Percentiles rank a stretch among this genome's conserved stretches.
Conservation (phyloP, 53 echinoderm and acorn worm species). For the Astropecten irregularis region DNA sequence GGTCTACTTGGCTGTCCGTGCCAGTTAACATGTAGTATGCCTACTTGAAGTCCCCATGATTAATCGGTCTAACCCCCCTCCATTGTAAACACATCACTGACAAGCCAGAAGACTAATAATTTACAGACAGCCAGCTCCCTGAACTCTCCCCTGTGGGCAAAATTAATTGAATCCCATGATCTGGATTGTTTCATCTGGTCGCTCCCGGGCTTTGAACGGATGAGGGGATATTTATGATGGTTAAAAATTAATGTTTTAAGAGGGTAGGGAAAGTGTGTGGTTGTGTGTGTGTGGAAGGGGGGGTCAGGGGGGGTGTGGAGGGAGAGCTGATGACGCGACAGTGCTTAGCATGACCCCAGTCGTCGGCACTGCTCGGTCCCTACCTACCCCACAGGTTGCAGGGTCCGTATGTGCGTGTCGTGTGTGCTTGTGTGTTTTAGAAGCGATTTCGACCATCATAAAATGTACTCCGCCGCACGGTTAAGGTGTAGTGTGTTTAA, state of each 20-base stretch:
- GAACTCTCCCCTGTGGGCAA: slow-evolving; percentile 19
- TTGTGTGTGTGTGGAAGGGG: no score
- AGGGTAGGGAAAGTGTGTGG: not conserved
- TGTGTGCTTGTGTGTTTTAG: no score
- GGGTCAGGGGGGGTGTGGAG: not conserved
- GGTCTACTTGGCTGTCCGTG: no score
- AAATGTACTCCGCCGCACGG: no score
- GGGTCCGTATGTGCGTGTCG: no score
- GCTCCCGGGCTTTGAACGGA: slow-evolving; percentile 46
- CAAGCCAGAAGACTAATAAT: slow-evolving; percentile 57
- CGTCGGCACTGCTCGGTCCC: not conserved
- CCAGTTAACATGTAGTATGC: no score
- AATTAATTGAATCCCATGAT: slow-evolving; percentile 61
- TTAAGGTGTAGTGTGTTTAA: no score
- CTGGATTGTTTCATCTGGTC: slow-evolving; percentile 59
- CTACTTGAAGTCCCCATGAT: slow-evolving; percentile 31
- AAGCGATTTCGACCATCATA: no score
- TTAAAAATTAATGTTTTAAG: slow-evolving; percentile 61
- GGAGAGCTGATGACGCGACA: not conserved
- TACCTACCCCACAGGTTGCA: no score
- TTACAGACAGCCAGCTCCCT: slow-evolving; percentile 42
- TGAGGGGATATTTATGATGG: slow-evolving; percentile 53
- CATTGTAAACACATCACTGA: slow-evolving; percentile 62
- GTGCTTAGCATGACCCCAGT: not conserved
- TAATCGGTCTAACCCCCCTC: slow-evolving; percentile 43